These are phyloP conservation scores for Brachylomia viminalis DNA, from an alignment of 2,888 invertebrate genomes.

Conservation along the genomic window DNA sequence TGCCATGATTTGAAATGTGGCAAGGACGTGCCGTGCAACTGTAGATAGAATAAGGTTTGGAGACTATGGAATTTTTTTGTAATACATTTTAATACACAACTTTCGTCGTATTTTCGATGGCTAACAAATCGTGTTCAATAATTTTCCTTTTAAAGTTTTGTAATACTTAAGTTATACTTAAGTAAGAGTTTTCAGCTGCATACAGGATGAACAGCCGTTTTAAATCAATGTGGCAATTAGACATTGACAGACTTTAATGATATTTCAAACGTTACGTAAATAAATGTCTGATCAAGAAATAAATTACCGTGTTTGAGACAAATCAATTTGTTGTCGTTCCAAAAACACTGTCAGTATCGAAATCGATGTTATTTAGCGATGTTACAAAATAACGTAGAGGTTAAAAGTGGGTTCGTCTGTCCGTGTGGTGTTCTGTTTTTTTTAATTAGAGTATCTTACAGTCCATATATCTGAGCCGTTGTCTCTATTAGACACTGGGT, in stretches of 20 bases:
- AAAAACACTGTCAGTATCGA: slow-evolving; percentile 55
- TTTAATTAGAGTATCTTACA: neutral
- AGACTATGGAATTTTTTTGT: slow-evolving; percentile 17
- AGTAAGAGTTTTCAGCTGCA: neutral
- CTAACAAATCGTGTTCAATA: neutral
- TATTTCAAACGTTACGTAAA: slow-evolving; percentile 54
- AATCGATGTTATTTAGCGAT: slow-evolving; percentile 8
- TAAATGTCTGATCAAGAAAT: slow-evolving; percentile 47
- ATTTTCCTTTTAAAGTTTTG: neutral
- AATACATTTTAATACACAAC: no score
- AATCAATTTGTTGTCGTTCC: slow-evolving; percentile 63
- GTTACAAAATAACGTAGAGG: neutral
- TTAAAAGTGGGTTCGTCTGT: neutral
- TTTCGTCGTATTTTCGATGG: neutral
- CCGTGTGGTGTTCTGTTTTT: neutral
- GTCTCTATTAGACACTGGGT: no score
- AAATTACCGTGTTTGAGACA: slow-evolving; percentile 35
- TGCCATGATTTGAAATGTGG: neutral
- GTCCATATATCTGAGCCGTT: no score
- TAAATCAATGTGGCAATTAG: slow-evolving; percentile 27
- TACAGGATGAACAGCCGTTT: neutral
- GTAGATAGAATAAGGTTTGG: neutral
- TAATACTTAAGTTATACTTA: neutral
- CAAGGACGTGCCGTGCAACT: neutral
- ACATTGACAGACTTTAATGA: slow-evolving; percentile 5